Conservation (phyloP, 2,113 vertebrate species). For the Barnardius zonarius region DNA sequence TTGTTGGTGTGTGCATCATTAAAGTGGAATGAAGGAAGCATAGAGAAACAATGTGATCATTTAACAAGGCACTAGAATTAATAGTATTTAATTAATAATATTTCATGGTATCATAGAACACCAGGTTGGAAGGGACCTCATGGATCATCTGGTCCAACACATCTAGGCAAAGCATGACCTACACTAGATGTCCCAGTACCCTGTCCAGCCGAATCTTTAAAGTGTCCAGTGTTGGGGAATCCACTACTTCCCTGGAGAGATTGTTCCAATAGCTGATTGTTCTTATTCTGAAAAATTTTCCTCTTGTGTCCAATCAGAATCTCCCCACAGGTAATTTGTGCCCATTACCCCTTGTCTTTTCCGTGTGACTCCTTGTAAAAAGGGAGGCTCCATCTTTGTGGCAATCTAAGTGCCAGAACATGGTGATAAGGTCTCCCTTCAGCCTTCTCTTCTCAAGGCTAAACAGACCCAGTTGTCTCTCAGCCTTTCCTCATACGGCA, state of each 20-base stretch:
- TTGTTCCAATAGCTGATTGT: background rate
- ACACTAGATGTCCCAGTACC: background rate
- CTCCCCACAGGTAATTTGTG: background rate
- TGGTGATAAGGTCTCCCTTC: background rate
- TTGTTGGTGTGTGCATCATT: fast-evolving
- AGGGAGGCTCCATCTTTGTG: background rate
- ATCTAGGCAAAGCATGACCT: background rate
- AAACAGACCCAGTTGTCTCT: background rate
- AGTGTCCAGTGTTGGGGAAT: background rate
- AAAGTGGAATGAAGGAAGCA: background rate
- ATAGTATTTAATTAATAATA: background rate
- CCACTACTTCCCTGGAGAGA: background rate
- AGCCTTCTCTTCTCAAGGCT: background rate
- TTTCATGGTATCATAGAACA: background rate
- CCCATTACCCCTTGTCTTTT: background rate
- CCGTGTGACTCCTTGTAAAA: background rate
- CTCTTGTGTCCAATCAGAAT: background rate
- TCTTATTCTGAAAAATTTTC: background rate
- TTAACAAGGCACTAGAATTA: background rate
- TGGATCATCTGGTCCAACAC: background rate
- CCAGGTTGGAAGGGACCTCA: background rate
- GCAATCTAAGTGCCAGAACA: background rate
- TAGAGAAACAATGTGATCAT: background rate
- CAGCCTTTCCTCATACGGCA: background rate
- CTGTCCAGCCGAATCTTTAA: background rate